Evolutionary conservation across 1,140 invertebrate genomes (phyloP).

Genomic region (Hycleus phaleratus): DNA sequence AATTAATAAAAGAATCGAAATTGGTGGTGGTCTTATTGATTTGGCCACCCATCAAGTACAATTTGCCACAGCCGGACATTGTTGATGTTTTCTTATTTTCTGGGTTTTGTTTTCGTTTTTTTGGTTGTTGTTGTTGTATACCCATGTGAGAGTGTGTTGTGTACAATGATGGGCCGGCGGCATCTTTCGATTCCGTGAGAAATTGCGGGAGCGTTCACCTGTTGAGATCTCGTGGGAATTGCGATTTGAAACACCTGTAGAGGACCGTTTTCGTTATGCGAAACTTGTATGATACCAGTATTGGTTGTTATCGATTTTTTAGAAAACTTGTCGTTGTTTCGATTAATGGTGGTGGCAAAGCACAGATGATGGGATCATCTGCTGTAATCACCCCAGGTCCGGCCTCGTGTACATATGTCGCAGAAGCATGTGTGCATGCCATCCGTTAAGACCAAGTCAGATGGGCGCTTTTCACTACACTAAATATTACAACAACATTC

Average conservation of each 20-base stretch:
- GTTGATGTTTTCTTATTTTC: too few species aligned
- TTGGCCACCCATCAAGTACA: too few species aligned
- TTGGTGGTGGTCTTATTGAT: too few species aligned
- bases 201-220: slow-evolving; percentile 15
- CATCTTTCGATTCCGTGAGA: slow-evolving; percentile 15
- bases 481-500: neutral
- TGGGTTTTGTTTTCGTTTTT: too few species aligned
- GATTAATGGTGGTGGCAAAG: neutral
- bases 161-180: neutral
- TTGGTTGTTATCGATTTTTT: too few species aligned
- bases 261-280: slow-evolving; percentile 1
- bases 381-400: slow-evolving; percentile 15
- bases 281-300: neutral
- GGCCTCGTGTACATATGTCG: slow-evolving; percentile 19
- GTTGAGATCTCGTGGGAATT: slow-evolving; percentile 13
- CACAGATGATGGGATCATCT: slow-evolving; percentile 22
- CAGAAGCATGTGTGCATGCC: slow-evolving; percentile 17
- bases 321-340: too few species aligned
- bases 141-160: too few species aligned
- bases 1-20: too few species aligned
- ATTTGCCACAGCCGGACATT: too few species aligned
- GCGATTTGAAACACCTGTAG: slow-evolving; percentile 12
- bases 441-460: slow-evolving; percentile 17
- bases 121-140: too few species aligned
- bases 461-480: slow-evolving; percentile 12